Conservation (phyloP, 1,140 invertebrate species). For the Brachionus koreanus region DNA sequence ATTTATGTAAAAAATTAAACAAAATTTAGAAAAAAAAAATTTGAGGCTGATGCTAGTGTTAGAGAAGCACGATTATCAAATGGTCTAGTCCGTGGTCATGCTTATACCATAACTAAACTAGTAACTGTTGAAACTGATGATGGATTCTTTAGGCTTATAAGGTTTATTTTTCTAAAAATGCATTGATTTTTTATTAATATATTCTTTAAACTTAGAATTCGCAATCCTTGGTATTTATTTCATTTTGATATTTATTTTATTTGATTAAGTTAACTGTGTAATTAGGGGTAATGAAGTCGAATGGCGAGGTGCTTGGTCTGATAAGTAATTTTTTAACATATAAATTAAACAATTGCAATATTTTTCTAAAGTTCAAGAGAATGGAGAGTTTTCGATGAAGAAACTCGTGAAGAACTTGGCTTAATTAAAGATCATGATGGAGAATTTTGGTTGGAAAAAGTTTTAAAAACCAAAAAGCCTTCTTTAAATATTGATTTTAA, state of each 20-base stretch:
- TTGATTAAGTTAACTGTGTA: neutral
- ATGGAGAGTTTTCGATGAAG: conserved; percentile 86
- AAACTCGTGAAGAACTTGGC: conserved; percentile 80
- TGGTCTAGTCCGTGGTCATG: conserved; percentile 87
- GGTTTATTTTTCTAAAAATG: neutral
- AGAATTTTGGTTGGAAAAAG: conserved; percentile 38
- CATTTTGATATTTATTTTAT: neutral
- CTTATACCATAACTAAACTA: conserved; percentile 85
- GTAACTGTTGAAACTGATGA: conserved; percentile 41
- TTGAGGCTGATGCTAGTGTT: conserved; percentile 51
- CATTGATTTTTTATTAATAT: neutral
- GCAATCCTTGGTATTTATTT: conserved; percentile 80
- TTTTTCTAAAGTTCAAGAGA: conserved; percentile 1
- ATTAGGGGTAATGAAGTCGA: conserved; percentile 84
- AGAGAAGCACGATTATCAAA: conserved; percentile 81
- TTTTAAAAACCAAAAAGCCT: neutral
- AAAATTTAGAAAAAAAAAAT: neutral
- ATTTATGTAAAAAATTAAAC: neutral
- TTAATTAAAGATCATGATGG: conserved; percentile 46
- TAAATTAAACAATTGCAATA: neutral
- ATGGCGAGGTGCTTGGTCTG: conserved; percentile 74
- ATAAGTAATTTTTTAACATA: conserved; percentile 1
- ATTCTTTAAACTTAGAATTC: conserved; percentile 68
- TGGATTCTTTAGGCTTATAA: neutral
- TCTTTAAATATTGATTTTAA: neutral